phyloP scores from a whole-genome alignment of 2,113 vertebrate genomes.

The Carollia perspicillata region DNA sequence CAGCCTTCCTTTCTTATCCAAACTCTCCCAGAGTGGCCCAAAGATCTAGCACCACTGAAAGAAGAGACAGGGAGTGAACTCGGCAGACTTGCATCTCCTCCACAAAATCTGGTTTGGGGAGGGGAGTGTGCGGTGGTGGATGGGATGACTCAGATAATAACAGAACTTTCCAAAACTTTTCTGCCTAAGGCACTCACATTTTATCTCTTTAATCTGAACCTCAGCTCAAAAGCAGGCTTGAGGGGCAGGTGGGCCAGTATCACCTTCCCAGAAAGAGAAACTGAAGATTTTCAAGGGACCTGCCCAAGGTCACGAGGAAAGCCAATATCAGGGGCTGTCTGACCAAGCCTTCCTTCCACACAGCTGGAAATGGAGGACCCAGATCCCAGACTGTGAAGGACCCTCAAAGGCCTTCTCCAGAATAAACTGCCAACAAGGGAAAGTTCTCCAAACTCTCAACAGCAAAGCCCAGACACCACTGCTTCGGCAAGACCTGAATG shows the following conservation, averaged over 20 bases:
- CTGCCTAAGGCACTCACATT: neutral
- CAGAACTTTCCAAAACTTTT: neutral
- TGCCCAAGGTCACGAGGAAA: neutral
- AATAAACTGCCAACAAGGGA: neutral
- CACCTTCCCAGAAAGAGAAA: slow-evolving; percentile 15
- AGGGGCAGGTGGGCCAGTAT: neutral
- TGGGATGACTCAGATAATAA: neutral
- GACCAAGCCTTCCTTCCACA: neutral
- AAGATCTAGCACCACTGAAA: neutral
- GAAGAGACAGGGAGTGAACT: neutral
- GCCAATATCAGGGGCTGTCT: neutral
- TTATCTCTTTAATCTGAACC: slow-evolving; percentile 32
- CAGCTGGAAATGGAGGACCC: neutral
- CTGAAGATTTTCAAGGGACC: neutral
- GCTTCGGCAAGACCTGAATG: neutral
- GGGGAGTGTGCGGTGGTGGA: neutral
- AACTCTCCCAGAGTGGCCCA: neutral
- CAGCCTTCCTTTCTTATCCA: neutral
- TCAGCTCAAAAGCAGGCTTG: neutral
- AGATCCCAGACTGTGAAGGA: neutral
- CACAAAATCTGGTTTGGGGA: neutral
- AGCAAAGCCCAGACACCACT: neutral
- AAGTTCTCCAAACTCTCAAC: neutral
- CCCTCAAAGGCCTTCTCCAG: neutral
- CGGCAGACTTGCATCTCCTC: neutral